Conservation (phyloP, 2,888 invertebrate genomes). For the Crioceris asparagi region DNA sequence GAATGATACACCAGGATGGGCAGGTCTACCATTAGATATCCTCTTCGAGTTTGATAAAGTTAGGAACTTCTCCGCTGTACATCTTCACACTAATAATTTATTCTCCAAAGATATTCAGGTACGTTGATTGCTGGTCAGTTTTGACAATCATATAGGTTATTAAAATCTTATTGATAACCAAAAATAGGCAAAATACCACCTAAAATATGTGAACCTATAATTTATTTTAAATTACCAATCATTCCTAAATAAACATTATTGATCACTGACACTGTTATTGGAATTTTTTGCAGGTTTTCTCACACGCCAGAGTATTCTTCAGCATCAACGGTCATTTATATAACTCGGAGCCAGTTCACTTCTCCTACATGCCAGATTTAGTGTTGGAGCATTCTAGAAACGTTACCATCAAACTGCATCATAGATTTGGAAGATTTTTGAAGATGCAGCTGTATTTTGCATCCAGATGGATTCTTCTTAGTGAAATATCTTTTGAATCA, state of each 20-base stretch:
- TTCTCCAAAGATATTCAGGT: constrained; percentile 67
- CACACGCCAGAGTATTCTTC: constrained; percentile 65
- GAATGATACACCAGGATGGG: constrained; percentile 52
- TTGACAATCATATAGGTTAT: not conserved
- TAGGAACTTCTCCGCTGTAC: constrained; percentile 64
- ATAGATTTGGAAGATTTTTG: constrained; percentile 63
- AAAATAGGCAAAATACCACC: not conserved
- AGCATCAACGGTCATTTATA: constrained; percentile 63
- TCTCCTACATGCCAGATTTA: constrained; percentile 64
- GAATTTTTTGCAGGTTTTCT: constrained; percentile 54
- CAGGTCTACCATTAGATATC: constrained; percentile 58
- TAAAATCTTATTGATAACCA: not conserved
- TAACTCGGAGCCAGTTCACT: constrained; percentile 59
- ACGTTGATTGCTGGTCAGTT: constrained; percentile 15
- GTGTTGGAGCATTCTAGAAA: constrained; percentile 69
- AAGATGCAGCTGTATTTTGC: constrained; percentile 71
- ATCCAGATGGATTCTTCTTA: constrained; percentile 73
- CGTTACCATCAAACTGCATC: constrained; percentile 69
- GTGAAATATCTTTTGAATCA: constrained; percentile 75
- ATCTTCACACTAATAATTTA: constrained; percentile 67
- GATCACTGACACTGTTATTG: not conserved
- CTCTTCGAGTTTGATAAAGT: constrained; percentile 69
- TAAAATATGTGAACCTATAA: not conserved
- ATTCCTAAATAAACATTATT: not conserved
- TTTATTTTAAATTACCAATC: not conserved